A percentile compares a stretch with the other conserved stretches of the same genome.
Evolutionary conservation across 2,888 invertebrate genomes (phyloP).

Genomic region (Atethmia centrago): DNA sequence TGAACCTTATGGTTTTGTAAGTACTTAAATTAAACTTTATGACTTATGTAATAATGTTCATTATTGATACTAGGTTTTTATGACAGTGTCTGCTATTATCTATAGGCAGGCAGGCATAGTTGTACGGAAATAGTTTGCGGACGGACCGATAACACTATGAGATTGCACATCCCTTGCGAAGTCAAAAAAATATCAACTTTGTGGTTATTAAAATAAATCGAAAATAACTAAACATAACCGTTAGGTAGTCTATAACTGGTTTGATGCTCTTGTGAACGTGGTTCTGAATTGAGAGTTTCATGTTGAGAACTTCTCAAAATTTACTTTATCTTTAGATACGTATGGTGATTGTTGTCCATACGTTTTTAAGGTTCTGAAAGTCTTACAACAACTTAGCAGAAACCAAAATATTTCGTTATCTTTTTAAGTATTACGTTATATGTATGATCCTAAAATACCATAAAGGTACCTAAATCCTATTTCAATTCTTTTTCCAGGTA

Average conservation of each 20-base stretch:
- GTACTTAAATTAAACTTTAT: neutral
- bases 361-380: too few species aligned
- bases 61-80: neutral
- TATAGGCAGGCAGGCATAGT: neutral
- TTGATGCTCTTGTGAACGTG: neutral
- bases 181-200: too few species aligned
- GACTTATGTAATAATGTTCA: neutral
- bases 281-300: too few species aligned
- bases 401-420: neutral
- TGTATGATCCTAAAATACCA: too few species aligned
- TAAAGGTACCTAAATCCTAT: neutral
- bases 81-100: neutral
- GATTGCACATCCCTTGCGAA: neutral
- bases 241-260: neutral
- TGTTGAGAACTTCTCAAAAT: too few species aligned
- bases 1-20: neutral
- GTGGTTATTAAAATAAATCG: too few species aligned
- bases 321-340: too few species aligned
- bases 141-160: neutral
- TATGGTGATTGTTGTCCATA: too few species aligned
- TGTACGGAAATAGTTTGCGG: neutral
- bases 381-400: too few species aligned
- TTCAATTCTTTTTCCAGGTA: slow-evolving; percentile 87
- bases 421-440: too few species aligned
- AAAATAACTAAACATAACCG: neutral